A percentile compares a stretch with the other conserved stretches of the same genome.
phyloP scores from a whole-genome alignment of 2,797 vertebrate genomes.

The Siniperca undulata region DNA sequence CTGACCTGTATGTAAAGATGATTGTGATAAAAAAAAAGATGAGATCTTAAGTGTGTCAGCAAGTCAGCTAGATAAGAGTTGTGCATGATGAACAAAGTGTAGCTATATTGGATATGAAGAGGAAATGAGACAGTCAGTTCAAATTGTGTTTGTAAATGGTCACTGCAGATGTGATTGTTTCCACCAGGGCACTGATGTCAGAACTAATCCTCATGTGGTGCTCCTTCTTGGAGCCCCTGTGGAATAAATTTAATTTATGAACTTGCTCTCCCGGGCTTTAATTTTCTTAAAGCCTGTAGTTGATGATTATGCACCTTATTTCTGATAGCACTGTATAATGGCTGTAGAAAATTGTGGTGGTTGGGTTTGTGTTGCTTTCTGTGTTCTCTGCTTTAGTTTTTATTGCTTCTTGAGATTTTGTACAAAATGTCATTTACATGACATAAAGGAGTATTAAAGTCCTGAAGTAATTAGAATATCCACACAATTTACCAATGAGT shows the following conservation, averaged over 20 bases:
- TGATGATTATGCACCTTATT: slow-evolving; percentile 27
- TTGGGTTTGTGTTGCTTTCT: slow-evolving; percentile 11
- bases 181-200: slow-evolving; percentile 10
- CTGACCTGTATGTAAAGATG: neutral
- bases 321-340: slow-evolving; percentile 11
- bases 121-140: slow-evolving; percentile 25
- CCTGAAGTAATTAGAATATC: neutral
- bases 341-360: neutral
- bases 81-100: neutral
- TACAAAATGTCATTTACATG: slow-evolving; percentile 5
- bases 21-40: slow-evolving; percentile 3
- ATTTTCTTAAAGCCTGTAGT: slow-evolving; percentile 16
- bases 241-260: slow-evolving; percentile 27
- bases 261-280: slow-evolving; percentile 16
- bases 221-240: neutral
- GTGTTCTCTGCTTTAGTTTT: slow-evolving; percentile 1
- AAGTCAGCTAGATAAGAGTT: neutral
- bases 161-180: slow-evolving; percentile 28
- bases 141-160: slow-evolving; percentile 30
- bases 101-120: slow-evolving; percentile 10
- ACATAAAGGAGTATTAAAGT: neutral
- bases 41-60: neutral
- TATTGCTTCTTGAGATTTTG: slow-evolving; percentile 2
- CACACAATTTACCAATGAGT: neutral
- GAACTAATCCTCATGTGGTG: neutral